phyloP scores from a whole-genome alignment of 2,888 invertebrate genomes.

The Stramonita haemastoma region DNA sequence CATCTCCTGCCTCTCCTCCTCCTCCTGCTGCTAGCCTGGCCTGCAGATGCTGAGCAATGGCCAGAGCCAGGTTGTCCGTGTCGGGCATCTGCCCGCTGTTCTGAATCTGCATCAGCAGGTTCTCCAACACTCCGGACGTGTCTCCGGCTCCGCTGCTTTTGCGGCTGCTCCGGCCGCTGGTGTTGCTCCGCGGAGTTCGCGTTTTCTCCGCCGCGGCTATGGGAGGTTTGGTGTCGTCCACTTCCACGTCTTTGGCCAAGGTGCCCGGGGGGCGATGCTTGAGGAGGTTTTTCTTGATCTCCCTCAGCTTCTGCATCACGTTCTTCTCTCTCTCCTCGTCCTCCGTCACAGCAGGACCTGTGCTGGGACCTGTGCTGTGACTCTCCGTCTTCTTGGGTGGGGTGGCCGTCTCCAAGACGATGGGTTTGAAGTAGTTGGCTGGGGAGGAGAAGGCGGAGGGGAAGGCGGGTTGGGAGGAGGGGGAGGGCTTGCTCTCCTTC shows the following conservation, averaged over 20 bases:
- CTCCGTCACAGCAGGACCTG: neutral
- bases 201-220: neutral
- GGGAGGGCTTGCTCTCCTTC: neutral
- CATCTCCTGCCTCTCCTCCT: neutral
- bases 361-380: too few species aligned
- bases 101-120: slow-evolving; percentile 41
- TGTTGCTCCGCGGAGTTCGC: neutral
- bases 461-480: slow-evolving; percentile 53
- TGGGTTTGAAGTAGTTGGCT: slow-evolving; percentile 75
- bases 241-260: slow-evolving; percentile 60
- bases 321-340: slow-evolving; percentile 50
- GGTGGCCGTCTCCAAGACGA: slow-evolving; percentile 55
- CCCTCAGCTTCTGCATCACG: slow-evolving; percentile 69
- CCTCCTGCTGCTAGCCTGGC: slow-evolving; percentile 21
- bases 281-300: slow-evolving; percentile 71
- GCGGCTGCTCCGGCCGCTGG: slow-evolving; percentile 33
- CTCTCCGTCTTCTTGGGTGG: neutral
- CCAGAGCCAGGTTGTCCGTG: slow-evolving; percentile 64
- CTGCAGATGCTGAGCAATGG: slow-evolving; percentile 64
- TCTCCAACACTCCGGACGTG: slow-evolving; percentile 32
- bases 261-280: slow-evolving; percentile 58
- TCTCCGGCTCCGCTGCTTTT: slow-evolving; percentile 20
- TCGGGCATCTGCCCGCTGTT: slow-evolving; percentile 61
- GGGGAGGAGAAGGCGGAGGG: slow-evolving; percentile 71
- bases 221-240: slow-evolving; percentile 48